phyloP scores from a whole-genome alignment of 2,113 vertebrate genomes.

The Chaetura pelagica region DNA sequence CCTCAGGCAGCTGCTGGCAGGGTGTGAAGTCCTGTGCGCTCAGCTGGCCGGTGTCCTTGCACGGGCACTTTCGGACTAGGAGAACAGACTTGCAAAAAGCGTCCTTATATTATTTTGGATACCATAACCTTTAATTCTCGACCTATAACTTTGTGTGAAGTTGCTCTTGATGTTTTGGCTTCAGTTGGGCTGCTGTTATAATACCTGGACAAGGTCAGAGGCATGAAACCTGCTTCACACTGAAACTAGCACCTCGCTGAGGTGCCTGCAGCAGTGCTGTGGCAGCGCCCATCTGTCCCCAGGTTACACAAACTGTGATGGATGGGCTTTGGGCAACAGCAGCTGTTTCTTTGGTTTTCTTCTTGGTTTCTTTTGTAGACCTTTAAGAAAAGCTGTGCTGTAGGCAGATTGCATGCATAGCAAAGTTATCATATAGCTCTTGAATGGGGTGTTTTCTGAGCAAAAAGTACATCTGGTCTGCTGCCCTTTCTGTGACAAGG shows the following conservation, averaged over 20 bases:
- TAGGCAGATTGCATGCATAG: not conserved
- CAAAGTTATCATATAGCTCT: not conserved
- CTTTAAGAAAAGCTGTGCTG: not conserved
- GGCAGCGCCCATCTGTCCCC: not conserved
- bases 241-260: not conserved
- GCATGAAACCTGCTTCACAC: not conserved
- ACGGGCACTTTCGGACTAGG: not conserved
- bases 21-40: not conserved
- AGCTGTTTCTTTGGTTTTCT: not conserved
- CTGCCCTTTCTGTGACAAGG: fast-evolving
- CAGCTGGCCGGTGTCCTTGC: not conserved
- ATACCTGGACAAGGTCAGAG: not conserved
- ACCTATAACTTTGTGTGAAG: not conserved
- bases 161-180: not conserved
- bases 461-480: not conserved
- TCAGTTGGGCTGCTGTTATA: not conserved
- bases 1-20: not conserved
- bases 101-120: not conserved
- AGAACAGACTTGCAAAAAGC: not conserved
- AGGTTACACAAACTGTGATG: not conserved
- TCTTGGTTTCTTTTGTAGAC: not conserved
- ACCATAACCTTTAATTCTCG: not conserved
- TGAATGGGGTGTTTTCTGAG: not conserved
- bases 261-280: not conserved
- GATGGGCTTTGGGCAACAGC: not conserved